A percentile compares a stretch with the other conserved stretches of the same genome.
Conservation (phyloP, 2,797 vertebrate genomes). For the Cichlasoma orientale region DNA sequence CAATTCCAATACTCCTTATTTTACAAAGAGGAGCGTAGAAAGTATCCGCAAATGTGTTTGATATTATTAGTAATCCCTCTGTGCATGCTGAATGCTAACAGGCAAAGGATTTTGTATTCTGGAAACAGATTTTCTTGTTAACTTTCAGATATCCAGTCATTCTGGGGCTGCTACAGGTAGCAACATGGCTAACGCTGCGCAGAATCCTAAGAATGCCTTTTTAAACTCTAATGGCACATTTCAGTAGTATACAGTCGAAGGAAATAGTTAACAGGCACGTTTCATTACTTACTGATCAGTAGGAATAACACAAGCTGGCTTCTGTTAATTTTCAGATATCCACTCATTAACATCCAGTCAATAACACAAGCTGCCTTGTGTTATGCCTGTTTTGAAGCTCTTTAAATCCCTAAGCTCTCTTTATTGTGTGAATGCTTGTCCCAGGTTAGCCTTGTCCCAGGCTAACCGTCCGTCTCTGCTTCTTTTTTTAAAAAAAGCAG, state of each 20-base stretch:
- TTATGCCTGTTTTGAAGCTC: background rate
- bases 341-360: no score
- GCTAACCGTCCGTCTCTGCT: no score
- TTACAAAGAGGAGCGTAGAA: background rate
- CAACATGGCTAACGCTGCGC: background rate
- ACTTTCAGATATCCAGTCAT: background rate
- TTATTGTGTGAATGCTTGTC: background rate
- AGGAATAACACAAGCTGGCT: background rate
- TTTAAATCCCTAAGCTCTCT: background rate
- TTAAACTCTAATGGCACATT: background rate
- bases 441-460: background rate
- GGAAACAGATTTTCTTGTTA: background rate
- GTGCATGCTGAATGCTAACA: background rate
- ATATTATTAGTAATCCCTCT: background rate
- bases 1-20: background rate
- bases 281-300: background rate
- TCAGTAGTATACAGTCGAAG: background rate
- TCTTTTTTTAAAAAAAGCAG: no score
- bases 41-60: background rate
- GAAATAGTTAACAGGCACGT: background rate
- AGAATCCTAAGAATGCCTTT: background rate
- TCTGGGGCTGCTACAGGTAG: background rate
- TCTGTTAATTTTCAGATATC: no score
- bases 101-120: background rate
- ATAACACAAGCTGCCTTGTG: no score